Conservation (phyloP, 2,888 invertebrate species). For the Drosophila anomalata region DNA sequence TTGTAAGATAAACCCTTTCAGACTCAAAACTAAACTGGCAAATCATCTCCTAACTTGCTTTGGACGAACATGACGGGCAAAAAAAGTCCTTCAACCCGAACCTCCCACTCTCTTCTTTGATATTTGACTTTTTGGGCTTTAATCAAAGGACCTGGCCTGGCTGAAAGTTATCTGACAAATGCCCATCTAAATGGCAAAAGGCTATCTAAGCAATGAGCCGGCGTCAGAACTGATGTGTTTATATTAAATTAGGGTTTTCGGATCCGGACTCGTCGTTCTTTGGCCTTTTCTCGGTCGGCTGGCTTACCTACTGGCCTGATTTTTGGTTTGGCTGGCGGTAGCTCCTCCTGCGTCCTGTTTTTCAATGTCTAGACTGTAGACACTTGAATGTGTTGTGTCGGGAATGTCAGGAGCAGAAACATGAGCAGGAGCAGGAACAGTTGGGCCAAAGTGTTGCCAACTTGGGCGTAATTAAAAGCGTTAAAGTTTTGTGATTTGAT, state of each 20-base stretch:
- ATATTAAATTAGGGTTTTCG: constrained; percentile 70
- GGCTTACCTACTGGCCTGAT: constrained; percentile 33
- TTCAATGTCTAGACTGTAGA: constrained; percentile 41
- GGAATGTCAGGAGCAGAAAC: constrained; percentile 36
- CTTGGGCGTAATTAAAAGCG: constrained; percentile 69
- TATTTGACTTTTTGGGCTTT: constrained; percentile 32
- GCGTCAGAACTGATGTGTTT: constrained; percentile 70
- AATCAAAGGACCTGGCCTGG: constrained; percentile 58
- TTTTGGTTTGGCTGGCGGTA: constrained; percentile 19
- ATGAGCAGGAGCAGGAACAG: constrained; percentile 14
- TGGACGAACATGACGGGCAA: constrained; percentile 9
- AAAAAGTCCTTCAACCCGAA: constrained; percentile 11
- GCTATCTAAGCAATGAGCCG: constrained; percentile 38
- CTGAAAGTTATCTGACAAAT: constrained; percentile 68
- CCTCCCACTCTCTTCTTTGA: constrained; percentile 2
- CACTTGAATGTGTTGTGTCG: constrained; percentile 37
- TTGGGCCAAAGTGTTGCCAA: constrained; percentile 40
- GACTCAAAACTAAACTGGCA: constrained; percentile 1
- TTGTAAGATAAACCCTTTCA: constrained; percentile 28
- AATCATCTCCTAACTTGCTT: constrained; percentile 7
- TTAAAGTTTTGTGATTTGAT: constrained; percentile 62
- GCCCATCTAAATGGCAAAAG: constrained; percentile 63
- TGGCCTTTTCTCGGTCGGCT: constrained; percentile 55
- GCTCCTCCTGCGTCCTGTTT: constrained; percentile 1
- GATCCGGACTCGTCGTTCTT: constrained; percentile 25